Conservation (phyloP, 2,113 vertebrate species). For the Xenopus borealis region DNA sequence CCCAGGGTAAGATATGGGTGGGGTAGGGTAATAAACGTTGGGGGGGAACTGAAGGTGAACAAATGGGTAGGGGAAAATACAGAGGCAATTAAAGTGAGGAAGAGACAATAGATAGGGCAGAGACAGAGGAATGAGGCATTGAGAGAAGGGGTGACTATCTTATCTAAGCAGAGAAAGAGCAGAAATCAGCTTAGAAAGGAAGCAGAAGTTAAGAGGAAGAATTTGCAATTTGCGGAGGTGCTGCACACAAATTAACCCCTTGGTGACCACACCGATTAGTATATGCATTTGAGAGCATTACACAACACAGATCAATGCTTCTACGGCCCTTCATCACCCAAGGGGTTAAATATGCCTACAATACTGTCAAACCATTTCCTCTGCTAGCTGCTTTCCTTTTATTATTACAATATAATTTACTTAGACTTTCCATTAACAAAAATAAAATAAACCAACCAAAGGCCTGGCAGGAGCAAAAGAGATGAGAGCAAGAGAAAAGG, state of each 20-base stretch:
- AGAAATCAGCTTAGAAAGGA: conserved; percentile 57
- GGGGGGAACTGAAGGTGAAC: neutral
- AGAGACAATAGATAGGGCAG: neutral
- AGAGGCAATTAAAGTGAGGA: conserved; percentile 6
- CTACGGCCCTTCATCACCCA: neutral
- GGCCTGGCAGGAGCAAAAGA: conserved; percentile 29
- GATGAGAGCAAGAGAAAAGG: conserved; percentile 12
- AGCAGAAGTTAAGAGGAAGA: conserved; percentile 18
- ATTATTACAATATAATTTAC: conserved; percentile 99
- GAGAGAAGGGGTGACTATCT: conserved; percentile 47
- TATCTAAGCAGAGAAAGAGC: conserved; percentile 54
- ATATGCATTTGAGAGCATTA: neutral
- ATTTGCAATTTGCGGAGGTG: conserved; percentile 32
- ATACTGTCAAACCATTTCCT: conserved; percentile 97
- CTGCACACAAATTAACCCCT: conserved; percentile 34
- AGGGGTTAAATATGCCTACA: conserved; percentile 70
- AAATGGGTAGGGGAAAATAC: neutral
- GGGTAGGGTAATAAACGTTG: conserved; percentile 42
- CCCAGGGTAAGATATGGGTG: conserved; percentile 49
- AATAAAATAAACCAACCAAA: conserved; percentile 43
- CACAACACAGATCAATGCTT: conserved; percentile 21
- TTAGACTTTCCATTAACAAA: conserved; percentile 92
- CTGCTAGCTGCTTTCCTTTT: conserved; percentile 65
- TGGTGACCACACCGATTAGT: neutral
- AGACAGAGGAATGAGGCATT: neutral